phyloP scores from a whole-genome alignment of 2,888 invertebrate species.

The Alviniconcha strummeri region DNA sequence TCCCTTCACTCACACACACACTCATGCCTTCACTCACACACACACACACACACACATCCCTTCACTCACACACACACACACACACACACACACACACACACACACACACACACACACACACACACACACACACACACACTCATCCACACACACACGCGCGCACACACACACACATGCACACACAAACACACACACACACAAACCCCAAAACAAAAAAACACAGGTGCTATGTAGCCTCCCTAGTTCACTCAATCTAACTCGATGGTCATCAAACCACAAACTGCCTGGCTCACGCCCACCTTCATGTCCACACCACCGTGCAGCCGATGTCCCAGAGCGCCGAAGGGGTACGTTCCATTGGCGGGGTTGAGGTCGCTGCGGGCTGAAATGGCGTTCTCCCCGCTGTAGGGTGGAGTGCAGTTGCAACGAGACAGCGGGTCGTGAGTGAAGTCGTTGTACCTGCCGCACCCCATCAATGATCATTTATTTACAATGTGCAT shows the following conservation, averaged over 20 bases:
- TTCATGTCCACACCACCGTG: slow-evolving; percentile 81
- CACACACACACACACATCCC: too few species aligned
- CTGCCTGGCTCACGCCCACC: slow-evolving; percentile 20
- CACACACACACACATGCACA: not conserved
- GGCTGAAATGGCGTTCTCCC: slow-evolving; percentile 83
- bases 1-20: too few species aligned
- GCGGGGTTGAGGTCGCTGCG: slow-evolving; percentile 83
- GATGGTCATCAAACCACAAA: too few species aligned
- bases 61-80: too few species aligned
- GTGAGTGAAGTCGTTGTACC: slow-evolving; percentile 83
- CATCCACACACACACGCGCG: not conserved
- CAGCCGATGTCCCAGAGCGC: slow-evolving; percentile 81
- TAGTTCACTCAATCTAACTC: not conserved
- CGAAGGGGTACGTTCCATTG: slow-evolving; percentile 83
- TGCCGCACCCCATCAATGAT: slow-evolving; percentile 44
- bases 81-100: too few species aligned
- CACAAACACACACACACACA: slow-evolving; percentile 8
- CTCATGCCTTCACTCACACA: too few species aligned
- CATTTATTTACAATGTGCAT: too few species aligned
- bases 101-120: too few species aligned
- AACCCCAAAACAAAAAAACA: not conserved
- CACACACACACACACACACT: too few species aligned
- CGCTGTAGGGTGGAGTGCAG: slow-evolving; percentile 83
- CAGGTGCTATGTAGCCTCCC: not conserved
- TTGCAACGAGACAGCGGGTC: slow-evolving; percentile 82